Conservation (phyloP, 2,888 invertebrate species). For the Nyleta sp. region DNA sequence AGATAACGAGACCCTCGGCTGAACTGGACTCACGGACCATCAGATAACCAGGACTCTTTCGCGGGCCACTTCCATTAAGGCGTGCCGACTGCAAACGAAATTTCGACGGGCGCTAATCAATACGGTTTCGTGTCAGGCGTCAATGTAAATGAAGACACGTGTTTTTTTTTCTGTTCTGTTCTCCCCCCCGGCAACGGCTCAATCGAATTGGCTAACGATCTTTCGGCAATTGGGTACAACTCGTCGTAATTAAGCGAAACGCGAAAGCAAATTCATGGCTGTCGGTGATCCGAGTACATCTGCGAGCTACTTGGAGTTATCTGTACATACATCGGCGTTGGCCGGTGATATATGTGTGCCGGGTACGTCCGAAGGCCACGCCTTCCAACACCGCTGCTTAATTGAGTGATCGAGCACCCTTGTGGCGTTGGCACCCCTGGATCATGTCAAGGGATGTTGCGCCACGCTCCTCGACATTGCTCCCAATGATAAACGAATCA, state of each 20-base stretch:
- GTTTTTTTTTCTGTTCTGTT: too few relatives aligned
- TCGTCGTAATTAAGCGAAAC: slow-evolving; percentile 73
- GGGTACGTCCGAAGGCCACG: slow-evolving; percentile 73
- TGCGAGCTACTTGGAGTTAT: slow-evolving; percentile 68
- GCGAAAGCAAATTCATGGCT: slow-evolving; percentile 76
- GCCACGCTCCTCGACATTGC: slow-evolving; percentile 43
- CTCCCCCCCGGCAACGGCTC: too few relatives aligned
- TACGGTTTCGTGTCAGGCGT: slow-evolving; percentile 21
- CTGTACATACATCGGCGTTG: slow-evolving; percentile 70
- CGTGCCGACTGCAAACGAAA: too few relatives aligned
- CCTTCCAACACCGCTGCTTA: slow-evolving; percentile 77
- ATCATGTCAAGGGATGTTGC: slow-evolving; percentile 69
- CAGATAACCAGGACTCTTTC: slow-evolving; percentile 24
- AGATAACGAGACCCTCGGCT: slow-evolving; percentile 29
- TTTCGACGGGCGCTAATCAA: not conserved
- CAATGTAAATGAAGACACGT: slow-evolving; percentile 53
- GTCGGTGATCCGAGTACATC: slow-evolving; percentile 73
- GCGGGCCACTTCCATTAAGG: too few relatives aligned
- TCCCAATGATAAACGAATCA: slow-evolving; percentile 54
- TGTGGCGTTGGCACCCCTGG: slow-evolving; percentile 75
- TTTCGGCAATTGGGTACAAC: slow-evolving; percentile 58
- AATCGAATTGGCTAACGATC: slow-evolving; percentile 53
- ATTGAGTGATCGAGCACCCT: slow-evolving; percentile 74
- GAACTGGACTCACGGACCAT: slow-evolving; percentile 7
- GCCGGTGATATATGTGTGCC: slow-evolving; percentile 74